phyloP scores from a whole-genome alignment of 2,113 vertebrate genomes.

The Arvicanthis niloticus region DNA sequence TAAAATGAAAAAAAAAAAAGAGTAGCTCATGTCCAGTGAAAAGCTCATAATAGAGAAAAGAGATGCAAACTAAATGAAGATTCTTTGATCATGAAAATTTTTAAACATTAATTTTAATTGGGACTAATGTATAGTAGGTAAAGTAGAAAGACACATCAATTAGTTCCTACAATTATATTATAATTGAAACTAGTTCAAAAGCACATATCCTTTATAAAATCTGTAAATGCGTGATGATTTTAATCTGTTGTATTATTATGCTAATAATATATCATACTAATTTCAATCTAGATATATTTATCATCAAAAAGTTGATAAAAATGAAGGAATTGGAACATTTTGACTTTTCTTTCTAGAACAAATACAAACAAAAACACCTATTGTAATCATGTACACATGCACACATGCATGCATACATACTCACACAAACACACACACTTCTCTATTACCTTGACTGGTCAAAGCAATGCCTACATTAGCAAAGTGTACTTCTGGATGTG shows the following conservation, averaged over 20 bases:
- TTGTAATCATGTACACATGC: not conserved
- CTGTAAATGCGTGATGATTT: not conserved
- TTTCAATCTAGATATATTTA: not conserved
- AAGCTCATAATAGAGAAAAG: not conserved
- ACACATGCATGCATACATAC: not conserved
- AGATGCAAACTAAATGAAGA: not conserved
- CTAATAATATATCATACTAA: not conserved
- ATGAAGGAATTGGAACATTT: not conserved
- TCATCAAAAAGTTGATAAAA: not conserved
- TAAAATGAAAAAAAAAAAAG: not conserved
- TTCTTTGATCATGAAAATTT: not conserved
- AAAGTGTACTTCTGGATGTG: not conserved
- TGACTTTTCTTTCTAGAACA: not conserved
- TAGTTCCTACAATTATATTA: not conserved
- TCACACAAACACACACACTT: not conserved
- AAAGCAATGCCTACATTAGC: not conserved
- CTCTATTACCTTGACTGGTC: not conserved
- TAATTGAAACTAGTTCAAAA: not conserved
- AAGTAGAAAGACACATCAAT: not conserved
- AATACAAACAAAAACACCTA: not conserved
- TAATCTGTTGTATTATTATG: not conserved
- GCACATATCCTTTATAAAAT: not conserved
- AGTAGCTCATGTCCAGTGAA: not conserved
- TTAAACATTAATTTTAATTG: not conserved
- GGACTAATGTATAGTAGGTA: not conserved